Percentiles rank a stretch among this genome's conserved stretches.
phyloP scores from a whole-genome alignment of 1,140 invertebrate genomes.

The Psilanteris sp. region DNA sequence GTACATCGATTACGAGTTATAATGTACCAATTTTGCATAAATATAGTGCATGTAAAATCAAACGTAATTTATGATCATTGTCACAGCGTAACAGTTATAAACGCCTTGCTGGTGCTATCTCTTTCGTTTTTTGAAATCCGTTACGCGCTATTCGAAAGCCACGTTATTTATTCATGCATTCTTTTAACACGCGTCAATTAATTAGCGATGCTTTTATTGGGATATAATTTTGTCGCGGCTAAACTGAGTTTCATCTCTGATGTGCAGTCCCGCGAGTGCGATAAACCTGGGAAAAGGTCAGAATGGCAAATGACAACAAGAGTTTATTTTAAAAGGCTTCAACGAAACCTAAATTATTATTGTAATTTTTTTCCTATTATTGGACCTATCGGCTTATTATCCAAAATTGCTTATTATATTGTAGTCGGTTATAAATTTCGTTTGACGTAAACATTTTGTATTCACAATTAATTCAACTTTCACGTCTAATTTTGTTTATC shows the following conservation, averaged over 20 bases:
- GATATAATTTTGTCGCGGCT: constrained; percentile 39
- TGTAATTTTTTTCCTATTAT: no score
- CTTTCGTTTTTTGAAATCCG: constrained; percentile 28
- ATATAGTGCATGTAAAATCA: constrained; percentile 52
- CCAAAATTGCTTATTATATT: no score
- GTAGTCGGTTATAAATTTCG: no score
- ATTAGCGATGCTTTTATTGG: constrained; percentile 53
- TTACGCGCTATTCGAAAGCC: constrained; percentile 30
- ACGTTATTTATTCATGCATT: constrained; percentile 48
- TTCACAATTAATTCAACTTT: no score
- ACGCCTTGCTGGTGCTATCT: not conserved
- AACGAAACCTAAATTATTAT: no score
- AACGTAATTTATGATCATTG: constrained; percentile 50
- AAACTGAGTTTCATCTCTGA: constrained; percentile 16
- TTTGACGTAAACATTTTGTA: no score
- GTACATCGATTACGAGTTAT: constrained; percentile 54
- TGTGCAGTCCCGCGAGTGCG: constrained; percentile 17
- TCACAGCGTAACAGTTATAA: constrained; percentile 18
- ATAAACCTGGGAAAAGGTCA: constrained; percentile 49
- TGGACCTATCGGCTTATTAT: no score
- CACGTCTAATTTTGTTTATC: no score
- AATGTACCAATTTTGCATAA: constrained; percentile 58
- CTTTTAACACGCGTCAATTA: constrained; percentile 50
- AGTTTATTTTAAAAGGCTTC: no score
- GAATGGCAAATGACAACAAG: not conserved